Conservation (phyloP, 2,888 invertebrate species). For the Julus scandinavius region DNA sequence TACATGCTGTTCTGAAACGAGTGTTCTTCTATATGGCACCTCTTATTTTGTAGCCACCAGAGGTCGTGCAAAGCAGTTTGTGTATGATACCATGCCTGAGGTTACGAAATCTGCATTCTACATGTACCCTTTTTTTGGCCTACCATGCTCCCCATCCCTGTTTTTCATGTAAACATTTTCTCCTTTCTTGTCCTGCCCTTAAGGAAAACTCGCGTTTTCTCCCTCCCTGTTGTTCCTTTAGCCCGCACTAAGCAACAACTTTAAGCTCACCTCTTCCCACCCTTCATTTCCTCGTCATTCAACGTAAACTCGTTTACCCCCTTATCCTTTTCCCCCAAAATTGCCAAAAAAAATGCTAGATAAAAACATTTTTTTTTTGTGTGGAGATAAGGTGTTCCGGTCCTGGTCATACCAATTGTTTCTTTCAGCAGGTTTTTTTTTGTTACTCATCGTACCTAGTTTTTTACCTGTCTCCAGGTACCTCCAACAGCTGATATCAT, state of each 20-base stretch:
- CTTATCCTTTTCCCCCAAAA: constrained; percentile 2
- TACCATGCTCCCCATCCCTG: background rate
- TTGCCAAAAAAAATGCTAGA: background rate
- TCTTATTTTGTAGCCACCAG: background rate
- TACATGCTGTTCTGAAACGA: no score
- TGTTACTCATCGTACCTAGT: background rate
- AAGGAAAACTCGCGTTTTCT: background rate
- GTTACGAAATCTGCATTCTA: background rate
- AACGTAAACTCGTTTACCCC: constrained; percentile 7
- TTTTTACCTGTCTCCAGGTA: background rate
- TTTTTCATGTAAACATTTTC: background rate
- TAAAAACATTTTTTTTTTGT: background rate
- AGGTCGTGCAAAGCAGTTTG: background rate
- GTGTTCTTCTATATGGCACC: no score
- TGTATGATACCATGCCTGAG: background rate
- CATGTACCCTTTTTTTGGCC: background rate
- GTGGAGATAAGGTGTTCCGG: constrained; percentile 18
- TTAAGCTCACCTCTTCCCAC: constrained; percentile 1
- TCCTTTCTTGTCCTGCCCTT: background rate
- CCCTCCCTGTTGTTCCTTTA: constrained; percentile 12
- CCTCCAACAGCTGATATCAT: constrained; percentile 21
- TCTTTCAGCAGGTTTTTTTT: background rate
- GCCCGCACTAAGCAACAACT: background rate
- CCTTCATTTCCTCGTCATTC: constrained; percentile 39
- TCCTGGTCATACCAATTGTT: constrained; percentile 39